A percentile compares a stretch with the other conserved stretches of the same genome.
These are phyloP conservation scores for Drosophila ustulata DNA, from an alignment of 2,888 invertebrate genomes.

Conservation along the genomic window DNA sequence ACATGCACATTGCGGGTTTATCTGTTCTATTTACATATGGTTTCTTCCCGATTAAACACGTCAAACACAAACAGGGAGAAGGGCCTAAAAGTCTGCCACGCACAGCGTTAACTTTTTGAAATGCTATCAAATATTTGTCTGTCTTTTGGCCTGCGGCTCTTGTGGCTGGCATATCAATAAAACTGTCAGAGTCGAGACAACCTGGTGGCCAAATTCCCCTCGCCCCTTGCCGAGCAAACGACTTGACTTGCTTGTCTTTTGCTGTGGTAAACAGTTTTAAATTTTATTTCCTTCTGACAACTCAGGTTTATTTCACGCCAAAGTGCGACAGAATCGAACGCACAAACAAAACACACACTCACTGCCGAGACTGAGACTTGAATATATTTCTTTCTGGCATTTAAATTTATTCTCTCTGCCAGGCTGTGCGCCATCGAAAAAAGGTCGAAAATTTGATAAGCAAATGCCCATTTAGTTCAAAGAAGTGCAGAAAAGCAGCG, in stretches of 20 bases:
- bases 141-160: conserved; percentile 23
- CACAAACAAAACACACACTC: not conserved
- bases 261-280: conserved; percentile 43
- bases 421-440: conserved; percentile 1
- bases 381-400: conserved; percentile 28
- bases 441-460: conserved; percentile 9
- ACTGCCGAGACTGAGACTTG: conserved; percentile 14
- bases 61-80: conserved; percentile 33
- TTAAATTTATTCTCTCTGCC: conserved; percentile 1
- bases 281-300: conserved; percentile 36
- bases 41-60: conserved; percentile 66
- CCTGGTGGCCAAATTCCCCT: conserved; percentile 27
- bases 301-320: conserved; percentile 30
- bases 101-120: conserved; percentile 32
- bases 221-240: conserved; percentile 11
- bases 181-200: conserved; percentile 61
- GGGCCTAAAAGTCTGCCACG: conserved; percentile 36
- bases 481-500: conserved; percentile 7
- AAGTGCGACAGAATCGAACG: conserved; percentile 26
- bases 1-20: conserved; percentile 27
- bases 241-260: conserved; percentile 25
- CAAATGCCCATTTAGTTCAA: conserved; percentile 3
- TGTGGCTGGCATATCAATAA: conserved; percentile 60
- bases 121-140: conserved; percentile 58
- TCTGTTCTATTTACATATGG: conserved; percentile 56